Evolutionary conservation across 2,113 vertebrate species (phyloP).

Genomic region (Pluvianellus socialis): DNA sequence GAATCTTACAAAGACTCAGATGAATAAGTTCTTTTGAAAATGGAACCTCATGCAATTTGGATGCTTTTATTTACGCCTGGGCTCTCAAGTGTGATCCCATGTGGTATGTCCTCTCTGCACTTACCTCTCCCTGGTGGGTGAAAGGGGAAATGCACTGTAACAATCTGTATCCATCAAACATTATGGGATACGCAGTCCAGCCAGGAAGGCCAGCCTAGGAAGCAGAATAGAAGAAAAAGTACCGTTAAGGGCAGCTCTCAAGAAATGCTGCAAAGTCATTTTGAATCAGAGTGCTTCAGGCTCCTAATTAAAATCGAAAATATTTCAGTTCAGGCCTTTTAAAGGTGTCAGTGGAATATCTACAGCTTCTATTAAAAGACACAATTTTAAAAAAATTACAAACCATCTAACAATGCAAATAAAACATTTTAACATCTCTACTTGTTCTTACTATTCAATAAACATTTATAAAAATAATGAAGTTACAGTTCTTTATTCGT

Average conservation of each 20-base stretch:
- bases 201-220: not conserved
- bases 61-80: not conserved
- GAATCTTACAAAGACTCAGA: not conserved
- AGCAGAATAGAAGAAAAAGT: not conserved
- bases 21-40: not conserved
- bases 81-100: not conserved
- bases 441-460: not conserved
- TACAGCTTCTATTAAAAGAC: not conserved
- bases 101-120: not conserved
- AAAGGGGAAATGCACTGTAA: not conserved
- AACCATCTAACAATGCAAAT: not conserved
- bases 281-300: not conserved
- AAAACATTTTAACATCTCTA: not conserved
- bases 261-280: not conserved
- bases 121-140: not conserved
- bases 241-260: not conserved
- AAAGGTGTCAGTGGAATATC: not conserved
- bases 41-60: not conserved
- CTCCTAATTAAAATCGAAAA: not conserved
- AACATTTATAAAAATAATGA: not conserved
- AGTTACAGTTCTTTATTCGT: not conserved
- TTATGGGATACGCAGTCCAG: not conserved
- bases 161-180: not conserved
- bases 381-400: rapidly evolving
- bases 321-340: not conserved